Conservation (phyloP, 2,888 invertebrate genomes). For the Penaeus monodon region DNA sequence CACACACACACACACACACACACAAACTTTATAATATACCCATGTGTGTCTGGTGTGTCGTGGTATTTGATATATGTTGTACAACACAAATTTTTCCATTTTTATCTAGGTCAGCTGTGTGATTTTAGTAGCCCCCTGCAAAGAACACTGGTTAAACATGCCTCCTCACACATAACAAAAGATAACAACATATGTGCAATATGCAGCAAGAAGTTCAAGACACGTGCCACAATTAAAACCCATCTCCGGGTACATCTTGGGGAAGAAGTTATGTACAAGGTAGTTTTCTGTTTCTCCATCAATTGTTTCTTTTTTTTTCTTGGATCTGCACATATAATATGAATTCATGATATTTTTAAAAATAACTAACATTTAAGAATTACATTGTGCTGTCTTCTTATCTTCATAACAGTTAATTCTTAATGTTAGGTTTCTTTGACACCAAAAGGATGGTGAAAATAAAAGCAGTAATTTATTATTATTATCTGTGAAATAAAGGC, state of each 20-base stretch:
- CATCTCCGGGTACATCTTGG: slow-evolving; percentile 42
- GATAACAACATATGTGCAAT: slow-evolving; percentile 27
- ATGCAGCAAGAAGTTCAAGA: slow-evolving; percentile 54
- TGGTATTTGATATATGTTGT: no score
- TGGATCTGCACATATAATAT: no score
- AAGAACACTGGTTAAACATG: slow-evolving; percentile 41
- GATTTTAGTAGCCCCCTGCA: slow-evolving; percentile 37
- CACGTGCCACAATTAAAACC: slow-evolving; percentile 36
- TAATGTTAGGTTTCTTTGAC: neutral
- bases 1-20: neutral
- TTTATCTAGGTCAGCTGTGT: slow-evolving; percentile 40
- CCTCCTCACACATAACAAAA: slow-evolving; percentile 27
- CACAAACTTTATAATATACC: neutral
- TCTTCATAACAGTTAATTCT: neutral
- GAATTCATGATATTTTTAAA: no score
- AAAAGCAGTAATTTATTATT: neutral
- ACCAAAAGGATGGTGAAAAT: neutral
- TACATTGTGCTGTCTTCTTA: neutral
- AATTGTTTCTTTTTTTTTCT: neutral
- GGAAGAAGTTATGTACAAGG: slow-evolving; percentile 47
- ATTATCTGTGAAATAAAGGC: neutral
- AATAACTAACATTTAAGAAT: no score
- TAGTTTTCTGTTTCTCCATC: neutral
- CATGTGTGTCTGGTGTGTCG: neutral
- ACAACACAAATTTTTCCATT: no score